Base-by-base conservation (phyloP, 2,888 invertebrate species). In the Erynnis tages region DNA sequence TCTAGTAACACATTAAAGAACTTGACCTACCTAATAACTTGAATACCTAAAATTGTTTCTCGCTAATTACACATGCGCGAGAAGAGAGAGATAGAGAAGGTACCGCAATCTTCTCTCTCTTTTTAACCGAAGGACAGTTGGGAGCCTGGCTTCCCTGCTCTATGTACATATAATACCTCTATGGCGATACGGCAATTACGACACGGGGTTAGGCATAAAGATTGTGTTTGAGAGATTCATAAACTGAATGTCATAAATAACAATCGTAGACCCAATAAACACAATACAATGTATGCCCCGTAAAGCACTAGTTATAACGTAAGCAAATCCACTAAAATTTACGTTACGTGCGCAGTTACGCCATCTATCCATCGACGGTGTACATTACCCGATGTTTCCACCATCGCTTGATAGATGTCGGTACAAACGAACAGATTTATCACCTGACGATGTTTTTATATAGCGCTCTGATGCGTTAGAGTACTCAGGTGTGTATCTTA, bases 341-440 rank as follows among this genome's bases (percentile, higher is more conserved):
- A 46, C 49, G 23, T 64, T 67, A 71, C 73, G 74, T 73, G 58
- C 60, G 69, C 76, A 68, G 23, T 35, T 45, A 54, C 85, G 81
- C 85, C 86, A 85, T 87, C 87, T 87, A 67, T 87, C 87, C 76
- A 67, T 87, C 86, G 76, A 57, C 82, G 67, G 59, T 56, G 59
- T 58, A 73, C 87, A 86, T 87, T 85, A 84, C 79, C 82, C 78
- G 63, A 69, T 69, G 77, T 70, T 80, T 69, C 73, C 63, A 63
- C 60, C 62, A 65, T 54, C 60, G 61, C 65, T 63, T 77, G 82
- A 87, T 79, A 87, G 87, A 85, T 86, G 87, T 84, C 87, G 79
- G 76, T 75, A 81, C 76, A 59, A 72, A 82, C 43, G 68, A 76
- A 86, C 55, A 63, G 84, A 84, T 81, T 79, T 79, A 86, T 80